These are phyloP conservation scores for Ctenochaetus hawaiiensis DNA, from an alignment of 2,797 vertebrate species.

Conservation along the genomic window DNA sequence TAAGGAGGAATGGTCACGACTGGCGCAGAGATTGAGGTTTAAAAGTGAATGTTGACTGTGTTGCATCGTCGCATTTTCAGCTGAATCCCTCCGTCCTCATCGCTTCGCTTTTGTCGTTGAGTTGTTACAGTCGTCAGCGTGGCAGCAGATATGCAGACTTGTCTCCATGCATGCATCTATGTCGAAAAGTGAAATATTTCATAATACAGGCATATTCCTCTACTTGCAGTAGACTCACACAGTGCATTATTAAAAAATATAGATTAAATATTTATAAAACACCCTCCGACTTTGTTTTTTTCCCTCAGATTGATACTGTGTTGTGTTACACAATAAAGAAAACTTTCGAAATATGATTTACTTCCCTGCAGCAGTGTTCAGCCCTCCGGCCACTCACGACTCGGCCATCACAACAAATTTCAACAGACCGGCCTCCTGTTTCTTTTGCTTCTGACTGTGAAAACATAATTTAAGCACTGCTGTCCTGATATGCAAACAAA, in stretches of 20 bases:
- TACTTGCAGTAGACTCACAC: neutral
- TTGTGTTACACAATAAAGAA: neutral
- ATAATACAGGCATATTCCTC: neutral
- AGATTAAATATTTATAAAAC: neutral
- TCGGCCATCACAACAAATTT: constrained; percentile 10
- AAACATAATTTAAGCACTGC: neutral
- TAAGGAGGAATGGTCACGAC: constrained; percentile 39
- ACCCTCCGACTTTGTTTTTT: neutral
- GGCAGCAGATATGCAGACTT: constrained; percentile 1
- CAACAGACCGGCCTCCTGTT: neutral
- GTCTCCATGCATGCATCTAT: neutral
- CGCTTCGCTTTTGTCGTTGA: neutral
- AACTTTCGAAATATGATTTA: neutral
- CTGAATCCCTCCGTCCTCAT: neutral
- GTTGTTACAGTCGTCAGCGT: neutral
- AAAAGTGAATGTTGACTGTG: constrained; percentile 39
- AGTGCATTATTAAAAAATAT: neutral
- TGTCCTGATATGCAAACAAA: constrained; percentile 10
- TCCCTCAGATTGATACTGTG: neutral
- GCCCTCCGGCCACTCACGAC: constrained; percentile 25
- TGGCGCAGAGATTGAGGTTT: constrained; percentile 32
- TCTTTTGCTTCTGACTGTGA: constrained; percentile 14
- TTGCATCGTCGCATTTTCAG: constrained; percentile 27
- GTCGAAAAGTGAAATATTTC: neutral
- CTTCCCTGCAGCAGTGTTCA: neutral